Percentiles rank a stretch among this genome's conserved stretches.
These are phyloP conservation scores for Ridgeia piscesae DNA, from an alignment of 1,140 invertebrate species.

Conservation along the genomic window DNA sequence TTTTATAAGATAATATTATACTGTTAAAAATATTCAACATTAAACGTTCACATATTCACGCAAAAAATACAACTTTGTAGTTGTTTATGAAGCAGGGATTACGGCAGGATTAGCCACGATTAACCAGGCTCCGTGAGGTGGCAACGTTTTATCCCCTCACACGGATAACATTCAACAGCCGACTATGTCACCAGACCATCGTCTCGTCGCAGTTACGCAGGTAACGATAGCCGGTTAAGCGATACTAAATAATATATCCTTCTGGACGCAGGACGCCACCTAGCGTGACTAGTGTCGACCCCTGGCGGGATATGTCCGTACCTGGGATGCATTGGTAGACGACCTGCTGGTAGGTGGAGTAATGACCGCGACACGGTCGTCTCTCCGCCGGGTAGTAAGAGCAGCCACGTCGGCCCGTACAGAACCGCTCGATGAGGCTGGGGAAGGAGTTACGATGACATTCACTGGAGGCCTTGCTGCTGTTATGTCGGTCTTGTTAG, in stretches of 20 bases:
- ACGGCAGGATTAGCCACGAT: too few relatives aligned
- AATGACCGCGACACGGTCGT: background rate
- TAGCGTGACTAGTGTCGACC: background rate
- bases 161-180: too few relatives aligned
- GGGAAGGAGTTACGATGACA: background rate
- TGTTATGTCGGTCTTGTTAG: background rate
- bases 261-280: background rate
- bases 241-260: background rate
- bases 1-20: too few relatives aligned
- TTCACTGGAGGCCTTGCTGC: background rate
- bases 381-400: slow-evolving; percentile 7
- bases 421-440: slow-evolving; percentile 15
- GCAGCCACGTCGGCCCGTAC: slow-evolving; percentile 5
- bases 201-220: too few relatives aligned
- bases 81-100: too few relatives aligned
- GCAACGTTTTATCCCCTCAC: too few relatives aligned
- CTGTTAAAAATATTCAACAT: too few relatives aligned
- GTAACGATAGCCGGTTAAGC: background rate
- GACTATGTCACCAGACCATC: too few relatives aligned
- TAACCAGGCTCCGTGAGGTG: too few relatives aligned
- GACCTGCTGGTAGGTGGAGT: slow-evolving; percentile 21
- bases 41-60: too few relatives aligned
- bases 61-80: too few relatives aligned
- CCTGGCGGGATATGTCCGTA: background rate
- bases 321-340: slow-evolving; percentile 24